A percentile compares a stretch with the other conserved stretches of the same genome.
These are phyloP conservation scores for Callipepla californica DNA, from an alignment of 2,113 vertebrate genomes.

Conservation along the genomic window DNA sequence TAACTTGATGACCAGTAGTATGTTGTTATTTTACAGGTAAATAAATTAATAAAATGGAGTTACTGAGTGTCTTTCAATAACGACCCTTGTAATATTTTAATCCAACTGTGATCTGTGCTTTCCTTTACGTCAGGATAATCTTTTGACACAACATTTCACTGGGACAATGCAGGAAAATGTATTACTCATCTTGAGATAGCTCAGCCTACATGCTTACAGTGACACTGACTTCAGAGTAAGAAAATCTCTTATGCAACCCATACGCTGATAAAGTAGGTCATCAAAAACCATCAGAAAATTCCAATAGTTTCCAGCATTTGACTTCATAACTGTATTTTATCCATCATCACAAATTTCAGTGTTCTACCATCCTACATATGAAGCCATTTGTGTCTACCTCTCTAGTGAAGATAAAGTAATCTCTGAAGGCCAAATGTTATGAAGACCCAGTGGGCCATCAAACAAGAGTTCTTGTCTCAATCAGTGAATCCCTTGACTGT, in stretches of 20 bases:
- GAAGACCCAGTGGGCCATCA: not conserved
- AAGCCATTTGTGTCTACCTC: not conserved
- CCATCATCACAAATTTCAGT: not conserved
- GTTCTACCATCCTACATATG: not conserved
- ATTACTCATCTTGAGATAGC: not conserved
- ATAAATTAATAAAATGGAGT: not conserved
- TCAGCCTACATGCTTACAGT: not conserved
- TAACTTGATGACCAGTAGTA: not conserved
- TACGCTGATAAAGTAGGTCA: not conserved
- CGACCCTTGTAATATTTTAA: not conserved
- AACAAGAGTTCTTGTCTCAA: not conserved
- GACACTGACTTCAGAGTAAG: not conserved
- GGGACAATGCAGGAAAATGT: not conserved
- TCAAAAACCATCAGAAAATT: not conserved
- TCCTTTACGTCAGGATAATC: not conserved
- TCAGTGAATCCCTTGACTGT: not conserved
- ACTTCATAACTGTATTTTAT: not conserved
- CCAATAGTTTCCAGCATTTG: not conserved
- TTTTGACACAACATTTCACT: not conserved
- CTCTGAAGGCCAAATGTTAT: not conserved
- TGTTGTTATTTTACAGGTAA: not conserved
- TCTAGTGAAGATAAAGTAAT: not conserved
- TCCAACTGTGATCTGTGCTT: not conserved
- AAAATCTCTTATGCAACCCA: not conserved
- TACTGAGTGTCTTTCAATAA: not conserved